A percentile compares a stretch with the other conserved stretches of the same genome.
These are phyloP conservation scores for human DNA, from an alignment of 2,113 vertebrate genomes.

Conservation along the genomic window GRCh38 chr3:74370001-74370500, in stretches of 20 bases:
- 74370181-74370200: background rate
- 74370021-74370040: background rate
- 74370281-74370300: background rate
- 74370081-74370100: background rate
- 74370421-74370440: background rate
- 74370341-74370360: background rate
- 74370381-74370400: background rate
- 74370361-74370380: background rate
- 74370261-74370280: background rate
- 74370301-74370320: background rate
- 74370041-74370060: background rate
- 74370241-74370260: background rate
- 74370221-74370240: background rate
- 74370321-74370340: background rate
- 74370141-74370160: background rate
- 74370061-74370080: background rate
- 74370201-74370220: background rate
- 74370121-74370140: background rate
- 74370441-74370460: background rate
- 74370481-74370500: background rate
- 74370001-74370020: constrained; percentile 24
- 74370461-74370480: background rate
- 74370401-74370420: background rate
- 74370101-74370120: background rate
- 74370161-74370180: background rate